phyloP scores from a whole-genome alignment of 2,797 vertebrate genomes.

The Parambassis ranga region DNA sequence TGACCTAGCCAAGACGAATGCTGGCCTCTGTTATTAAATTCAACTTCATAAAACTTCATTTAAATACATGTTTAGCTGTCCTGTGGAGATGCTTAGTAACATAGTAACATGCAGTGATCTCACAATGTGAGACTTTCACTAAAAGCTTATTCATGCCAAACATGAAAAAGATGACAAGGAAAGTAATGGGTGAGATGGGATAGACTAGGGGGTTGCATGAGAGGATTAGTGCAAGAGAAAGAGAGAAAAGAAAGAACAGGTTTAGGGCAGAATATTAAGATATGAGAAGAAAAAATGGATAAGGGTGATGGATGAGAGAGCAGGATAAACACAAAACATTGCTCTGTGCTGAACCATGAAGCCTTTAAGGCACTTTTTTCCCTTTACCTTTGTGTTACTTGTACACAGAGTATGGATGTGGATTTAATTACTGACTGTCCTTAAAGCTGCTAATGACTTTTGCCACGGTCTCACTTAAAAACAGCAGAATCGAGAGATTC shows the following conservation, averaged over 20 bases:
- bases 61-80: not conserved
- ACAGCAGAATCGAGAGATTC: constrained; percentile 8
- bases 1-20: constrained; percentile 2
- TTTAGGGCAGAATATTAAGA: constrained; percentile 13
- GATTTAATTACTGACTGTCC: too few species aligned
- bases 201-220: constrained; percentile 17
- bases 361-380: not conserved
- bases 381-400: too few species aligned
- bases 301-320: not conserved
- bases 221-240: constrained; percentile 48
- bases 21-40: constrained; percentile 16
- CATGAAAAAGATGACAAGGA: not conserved
- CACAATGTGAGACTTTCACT: not conserved
- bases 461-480: constrained; percentile 5
- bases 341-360: not conserved
- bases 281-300: constrained; percentile 5
- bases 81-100: not conserved
- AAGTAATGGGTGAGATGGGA: constrained; percentile 20
- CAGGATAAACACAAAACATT: constrained; percentile 3
- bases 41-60: not conserved
- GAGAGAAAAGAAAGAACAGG: constrained; percentile 22
- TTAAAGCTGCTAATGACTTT: constrained; percentile 11
- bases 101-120: not conserved
- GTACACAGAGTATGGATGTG: too few species aligned
- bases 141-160: not conserved